Evolutionary conservation across 2,888 invertebrate genomes (phyloP).

Genomic region (Lottia scabra): DNA sequence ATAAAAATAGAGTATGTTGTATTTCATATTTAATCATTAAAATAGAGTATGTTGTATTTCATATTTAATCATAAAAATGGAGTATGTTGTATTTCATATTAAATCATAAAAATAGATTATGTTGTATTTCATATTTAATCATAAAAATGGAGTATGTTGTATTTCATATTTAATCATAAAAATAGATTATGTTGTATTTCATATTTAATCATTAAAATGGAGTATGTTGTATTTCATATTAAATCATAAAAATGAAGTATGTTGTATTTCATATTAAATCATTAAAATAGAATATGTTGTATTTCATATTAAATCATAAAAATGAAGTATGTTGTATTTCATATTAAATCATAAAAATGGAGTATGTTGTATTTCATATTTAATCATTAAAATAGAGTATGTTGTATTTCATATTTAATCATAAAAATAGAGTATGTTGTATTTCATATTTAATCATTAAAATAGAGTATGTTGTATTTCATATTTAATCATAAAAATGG

Average conservation of each 20-base stretch:
- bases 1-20: constrained; percentile 37
- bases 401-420: no score
- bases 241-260: neutral
- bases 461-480: no score
- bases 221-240: neutral
- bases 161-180: neutral
- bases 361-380: no score
- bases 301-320: constrained; percentile 54
- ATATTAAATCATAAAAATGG: no score
- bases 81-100: constrained; percentile 38
- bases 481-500: no score
- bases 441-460: no score
- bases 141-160: neutral
- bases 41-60: neutral
- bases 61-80: neutral
- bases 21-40: neutral
- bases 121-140: neutral
- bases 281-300: neutral
- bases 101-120: constrained; percentile 46
- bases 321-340: constrained; percentile 66
- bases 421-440: no score
- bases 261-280: neutral
- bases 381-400: no score
- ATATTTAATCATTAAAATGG: constrained; percentile 55
- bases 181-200: constrained; percentile 17